phyloP scores from a whole-genome alignment of 2,797 vertebrate genomes.

The Hippoglossus hippoglossus region DNA sequence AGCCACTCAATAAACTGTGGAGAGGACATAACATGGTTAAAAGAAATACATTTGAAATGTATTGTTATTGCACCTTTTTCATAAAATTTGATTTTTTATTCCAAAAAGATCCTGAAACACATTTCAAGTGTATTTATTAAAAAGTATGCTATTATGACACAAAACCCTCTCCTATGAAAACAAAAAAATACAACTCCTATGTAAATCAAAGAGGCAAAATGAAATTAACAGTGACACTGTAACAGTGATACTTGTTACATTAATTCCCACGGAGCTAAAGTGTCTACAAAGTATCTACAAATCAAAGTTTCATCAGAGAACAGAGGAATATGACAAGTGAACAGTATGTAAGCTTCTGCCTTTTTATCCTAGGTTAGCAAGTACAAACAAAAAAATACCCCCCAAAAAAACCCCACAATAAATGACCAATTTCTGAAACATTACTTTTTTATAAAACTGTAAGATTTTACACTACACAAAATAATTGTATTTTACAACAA shows the following conservation, averaged over 20 bases:
- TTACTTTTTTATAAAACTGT: conserved; percentile 82
- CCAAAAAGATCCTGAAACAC: conserved; percentile 53
- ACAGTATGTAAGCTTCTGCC: conserved; percentile 25
- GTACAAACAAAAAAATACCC: conserved; percentile 68
- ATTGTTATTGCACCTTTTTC: conserved; percentile 35
- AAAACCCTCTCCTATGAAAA: conserved; percentile 29
- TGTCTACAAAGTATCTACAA: conserved; percentile 3
- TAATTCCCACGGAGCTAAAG: conserved; percentile 32
- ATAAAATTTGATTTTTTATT: conserved; percentile 27
- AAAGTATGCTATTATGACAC: conserved; percentile 52
- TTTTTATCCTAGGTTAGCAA: conserved; percentile 22
- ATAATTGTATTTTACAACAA: conserved; percentile 86
- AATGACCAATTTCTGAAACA: conserved; percentile 70
- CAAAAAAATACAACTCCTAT: conserved; percentile 50
- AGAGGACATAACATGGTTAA: conserved; percentile 59
- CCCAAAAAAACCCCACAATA: conserved; percentile 62
- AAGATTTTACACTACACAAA: conserved; percentile 85
- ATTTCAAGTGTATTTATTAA: conserved; percentile 53
- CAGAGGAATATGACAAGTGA: conserved; percentile 6
- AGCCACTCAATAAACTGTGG: conserved; percentile 73
- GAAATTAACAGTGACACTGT: conserved; percentile 36
- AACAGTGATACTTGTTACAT: conserved; percentile 36
- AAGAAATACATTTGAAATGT: conserved; percentile 62
- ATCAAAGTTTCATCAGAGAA: conserved; percentile 23
- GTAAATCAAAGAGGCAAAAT: conserved; percentile 48